These are phyloP conservation scores for Drosophila navojoa DNA, from an alignment of 1,140 invertebrate species.

Conservation along the genomic window DNA sequence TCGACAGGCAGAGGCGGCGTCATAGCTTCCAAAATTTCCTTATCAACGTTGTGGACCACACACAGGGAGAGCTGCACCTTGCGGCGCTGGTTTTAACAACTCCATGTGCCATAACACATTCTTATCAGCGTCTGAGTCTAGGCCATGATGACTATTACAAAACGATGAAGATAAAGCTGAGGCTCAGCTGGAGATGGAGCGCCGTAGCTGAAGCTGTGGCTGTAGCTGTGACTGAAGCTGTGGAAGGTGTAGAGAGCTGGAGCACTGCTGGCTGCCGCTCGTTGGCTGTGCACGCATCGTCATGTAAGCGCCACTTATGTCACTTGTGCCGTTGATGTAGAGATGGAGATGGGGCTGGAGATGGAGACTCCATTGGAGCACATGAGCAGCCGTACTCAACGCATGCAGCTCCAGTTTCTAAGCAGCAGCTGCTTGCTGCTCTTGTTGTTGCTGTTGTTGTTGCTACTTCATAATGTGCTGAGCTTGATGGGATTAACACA, in stretches of 20 bases:
- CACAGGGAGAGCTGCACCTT: constrained; percentile 58
- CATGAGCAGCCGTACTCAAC: constrained; percentile 32
- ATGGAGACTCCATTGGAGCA: constrained; percentile 52
- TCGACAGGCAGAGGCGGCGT: neutral
- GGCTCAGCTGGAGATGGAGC: constrained; percentile 4
- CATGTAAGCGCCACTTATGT: constrained; percentile 83
- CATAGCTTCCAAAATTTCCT: constrained; percentile 62
- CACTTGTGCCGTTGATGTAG: constrained; percentile 83
- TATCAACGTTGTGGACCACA: constrained; percentile 74
- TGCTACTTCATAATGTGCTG: constrained; percentile 77
- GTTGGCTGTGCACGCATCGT: constrained; percentile 81
- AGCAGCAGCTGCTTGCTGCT: constrained; percentile 40
- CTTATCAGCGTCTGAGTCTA: constrained; percentile 61
- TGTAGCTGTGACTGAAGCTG: neutral
- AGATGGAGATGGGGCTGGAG: constrained; percentile 58
- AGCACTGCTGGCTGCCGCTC: constrained; percentile 48
- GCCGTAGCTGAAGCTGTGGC: constrained; percentile 25
- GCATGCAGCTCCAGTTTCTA: constrained; percentile 69
- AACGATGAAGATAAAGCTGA: constrained; percentile 63
- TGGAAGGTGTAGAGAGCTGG: constrained; percentile 45
- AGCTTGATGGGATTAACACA: constrained; percentile 80
- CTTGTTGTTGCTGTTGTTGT: constrained; percentile 53
- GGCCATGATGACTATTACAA: constrained; percentile 69
- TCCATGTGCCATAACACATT: constrained; percentile 62
- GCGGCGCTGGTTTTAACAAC: constrained; percentile 77